Conservation (phyloP, 1,140 invertebrate species). For the Drosophila cardini region DNA sequence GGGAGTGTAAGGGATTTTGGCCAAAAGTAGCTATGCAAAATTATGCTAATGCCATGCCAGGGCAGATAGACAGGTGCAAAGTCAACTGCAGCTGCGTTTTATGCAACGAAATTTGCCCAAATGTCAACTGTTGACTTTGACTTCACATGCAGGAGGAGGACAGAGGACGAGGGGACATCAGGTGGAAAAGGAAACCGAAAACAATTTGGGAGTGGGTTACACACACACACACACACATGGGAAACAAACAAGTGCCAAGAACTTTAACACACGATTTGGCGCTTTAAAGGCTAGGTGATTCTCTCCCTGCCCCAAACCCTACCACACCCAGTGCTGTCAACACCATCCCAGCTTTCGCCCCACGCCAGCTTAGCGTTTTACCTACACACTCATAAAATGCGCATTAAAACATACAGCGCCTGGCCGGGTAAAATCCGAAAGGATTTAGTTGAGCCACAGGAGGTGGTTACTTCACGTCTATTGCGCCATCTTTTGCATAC, state of each 20-base stretch:
- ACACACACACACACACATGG: no score
- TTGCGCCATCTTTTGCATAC: constrained; percentile 80
- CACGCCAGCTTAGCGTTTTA: constrained; percentile 42
- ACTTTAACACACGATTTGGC: constrained; percentile 70
- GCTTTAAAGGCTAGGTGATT: constrained; percentile 62
- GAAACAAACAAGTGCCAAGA: constrained; percentile 55
- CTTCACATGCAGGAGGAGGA: constrained; percentile 41
- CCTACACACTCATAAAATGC: constrained; percentile 79
- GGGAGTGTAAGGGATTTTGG: neutral
- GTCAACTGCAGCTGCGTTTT: constrained; percentile 46
- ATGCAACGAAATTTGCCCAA: constrained; percentile 58
- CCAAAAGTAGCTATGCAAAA: constrained; percentile 72
- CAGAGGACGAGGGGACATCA: constrained; percentile 18
- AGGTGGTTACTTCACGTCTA: constrained; percentile 80
- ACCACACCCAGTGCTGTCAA: neutral
- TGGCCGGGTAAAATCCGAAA: constrained; percentile 74
- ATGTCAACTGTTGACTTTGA: constrained; percentile 56
- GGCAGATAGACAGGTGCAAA: constrained; percentile 37
- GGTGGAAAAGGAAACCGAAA: constrained; percentile 14
- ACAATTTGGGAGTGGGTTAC: neutral
- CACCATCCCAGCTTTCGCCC: neutral
- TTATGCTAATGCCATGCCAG: constrained; percentile 74
- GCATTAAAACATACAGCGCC: constrained; percentile 79
- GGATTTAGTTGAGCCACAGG: constrained; percentile 80
- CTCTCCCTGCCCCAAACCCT: neutral